Percentiles rank a stretch among this genome's conserved stretches.
phyloP scores from a whole-genome alignment of 2,797 vertebrate genomes.

The Allobates femoralis region DNA sequence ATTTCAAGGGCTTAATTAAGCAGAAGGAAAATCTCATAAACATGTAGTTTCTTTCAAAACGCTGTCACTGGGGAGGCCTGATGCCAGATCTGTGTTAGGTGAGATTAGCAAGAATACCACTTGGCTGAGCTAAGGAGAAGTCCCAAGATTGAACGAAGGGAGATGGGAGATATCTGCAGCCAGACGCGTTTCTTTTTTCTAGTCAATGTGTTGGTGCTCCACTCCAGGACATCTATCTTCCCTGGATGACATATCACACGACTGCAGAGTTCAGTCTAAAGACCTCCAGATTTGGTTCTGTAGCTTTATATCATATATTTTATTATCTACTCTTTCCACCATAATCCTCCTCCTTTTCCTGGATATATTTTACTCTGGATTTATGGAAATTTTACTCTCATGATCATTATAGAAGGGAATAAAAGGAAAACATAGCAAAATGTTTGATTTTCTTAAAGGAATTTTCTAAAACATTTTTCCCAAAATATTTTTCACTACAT shows the following conservation, averaged over 20 bases:
- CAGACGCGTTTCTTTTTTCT: not conserved
- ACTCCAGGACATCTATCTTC: conserved; percentile 48
- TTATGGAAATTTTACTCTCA: conserved; percentile 9
- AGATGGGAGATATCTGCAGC: conserved; percentile 18
- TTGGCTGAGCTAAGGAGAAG: not conserved
- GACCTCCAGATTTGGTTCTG: conserved; percentile 24
- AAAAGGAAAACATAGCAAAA: not conserved
- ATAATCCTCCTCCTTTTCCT: not conserved
- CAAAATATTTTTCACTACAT: no score
- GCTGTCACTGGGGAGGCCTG: conserved; percentile 25
- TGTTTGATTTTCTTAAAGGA: not conserved
- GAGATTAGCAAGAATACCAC: conserved; percentile 44
- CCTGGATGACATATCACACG: conserved; percentile 47
- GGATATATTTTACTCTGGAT: not conserved
- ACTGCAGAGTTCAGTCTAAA: conserved; percentile 35
- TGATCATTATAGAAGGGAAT: not conserved
- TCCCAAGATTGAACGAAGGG: not conserved
- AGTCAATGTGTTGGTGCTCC: conserved; percentile 11
- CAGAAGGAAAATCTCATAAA: conserved; percentile 53
- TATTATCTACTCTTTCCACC: not conserved
- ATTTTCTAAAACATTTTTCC: no score
- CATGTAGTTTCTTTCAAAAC: conserved; percentile 22
- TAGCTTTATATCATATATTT: conserved; percentile 21
- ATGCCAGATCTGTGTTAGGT: conserved; percentile 39
- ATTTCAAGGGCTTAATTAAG: conserved; percentile 59